Conservation (phyloP, 1,140 invertebrate species). For the Drosophila nebulosa region DNA sequence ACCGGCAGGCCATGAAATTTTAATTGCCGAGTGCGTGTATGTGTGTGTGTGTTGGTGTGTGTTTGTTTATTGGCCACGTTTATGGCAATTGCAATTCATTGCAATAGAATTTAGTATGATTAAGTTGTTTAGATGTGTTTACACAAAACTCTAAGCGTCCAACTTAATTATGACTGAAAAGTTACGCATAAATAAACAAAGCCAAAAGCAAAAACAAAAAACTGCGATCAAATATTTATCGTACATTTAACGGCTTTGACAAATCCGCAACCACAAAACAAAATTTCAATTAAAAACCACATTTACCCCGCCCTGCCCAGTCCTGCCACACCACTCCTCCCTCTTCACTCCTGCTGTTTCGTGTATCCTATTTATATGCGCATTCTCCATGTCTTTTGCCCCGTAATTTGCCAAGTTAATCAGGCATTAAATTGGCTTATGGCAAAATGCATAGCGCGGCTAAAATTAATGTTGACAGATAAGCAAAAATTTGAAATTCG, state of each 20-base stretch:
- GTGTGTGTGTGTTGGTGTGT: background rate
- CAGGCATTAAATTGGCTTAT: constrained; percentile 72
- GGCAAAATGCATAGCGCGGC: constrained; percentile 15
- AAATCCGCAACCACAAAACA: constrained; percentile 24
- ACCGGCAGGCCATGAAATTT: background rate
- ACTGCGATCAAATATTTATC: constrained; percentile 37
- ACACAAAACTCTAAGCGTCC: background rate
- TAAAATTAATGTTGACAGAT: constrained; percentile 65
- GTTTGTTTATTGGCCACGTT: constrained; percentile 20
- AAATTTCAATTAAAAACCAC: constrained; percentile 39
- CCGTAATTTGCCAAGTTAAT: constrained; percentile 61
- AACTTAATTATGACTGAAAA: constrained; percentile 43
- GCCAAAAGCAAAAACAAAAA: constrained; percentile 7
- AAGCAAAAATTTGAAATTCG: constrained; percentile 62
- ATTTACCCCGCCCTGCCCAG: background rate
- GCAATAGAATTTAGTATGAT: constrained; percentile 13
- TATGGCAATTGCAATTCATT: constrained; percentile 18
- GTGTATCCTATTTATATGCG: too few species aligned
- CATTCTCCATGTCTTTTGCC: background rate
- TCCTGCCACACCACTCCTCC: too few species aligned
- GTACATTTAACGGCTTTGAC: constrained; percentile 12
- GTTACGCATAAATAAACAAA: constrained; percentile 39
- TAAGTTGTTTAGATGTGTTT: constrained; percentile 29
- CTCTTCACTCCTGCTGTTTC: too few species aligned
- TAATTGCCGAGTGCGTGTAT: constrained; percentile 12